Conservation (phyloP, 2,113 vertebrate genomes). For the Larimichthys polyactis region DNA sequence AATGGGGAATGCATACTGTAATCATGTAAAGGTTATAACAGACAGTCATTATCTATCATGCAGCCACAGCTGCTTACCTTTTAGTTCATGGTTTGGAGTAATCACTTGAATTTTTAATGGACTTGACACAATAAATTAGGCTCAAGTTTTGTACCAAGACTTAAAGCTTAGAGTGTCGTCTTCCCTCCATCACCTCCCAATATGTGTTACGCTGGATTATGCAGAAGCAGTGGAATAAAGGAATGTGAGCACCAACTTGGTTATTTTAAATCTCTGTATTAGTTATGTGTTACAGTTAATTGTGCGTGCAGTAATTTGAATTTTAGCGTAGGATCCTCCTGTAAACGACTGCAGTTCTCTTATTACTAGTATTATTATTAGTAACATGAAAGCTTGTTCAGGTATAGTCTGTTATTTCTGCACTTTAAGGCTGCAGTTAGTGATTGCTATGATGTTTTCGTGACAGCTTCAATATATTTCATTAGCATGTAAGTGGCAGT, state of each 20-base stretch:
- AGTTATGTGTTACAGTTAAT: neutral
- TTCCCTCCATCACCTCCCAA: slow-evolving; percentile 1
- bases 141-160: slow-evolving; percentile 8
- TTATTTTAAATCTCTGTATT: neutral
- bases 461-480: neutral
- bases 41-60: slow-evolving; percentile 31
- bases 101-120: slow-evolving; percentile 25
- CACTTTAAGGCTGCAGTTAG: neutral
- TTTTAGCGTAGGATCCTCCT: neutral
- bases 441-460: neutral
- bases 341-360: neutral
- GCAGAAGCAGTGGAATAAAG: slow-evolving; percentile 1
- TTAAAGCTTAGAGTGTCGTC: neutral
- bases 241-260: neutral
- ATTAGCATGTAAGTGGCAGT: too few species aligned
- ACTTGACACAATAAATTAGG: slow-evolving; percentile 32
- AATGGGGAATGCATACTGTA: slow-evolving; percentile 36
- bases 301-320: neutral
- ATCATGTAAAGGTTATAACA: slow-evolving; percentile 43
- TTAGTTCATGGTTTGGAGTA: slow-evolving; percentile 2
- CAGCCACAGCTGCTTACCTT: slow-evolving; percentile 13
- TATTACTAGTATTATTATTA: neutral
- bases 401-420: neutral
- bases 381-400: neutral
- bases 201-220: slow-evolving; percentile 6